Percentiles rank a stretch among this genome's conserved stretches.
These are phyloP conservation scores for Ammospiza maritima DNA, from an alignment of 2,797 vertebrate genomes.

Conservation along the genomic window DNA sequence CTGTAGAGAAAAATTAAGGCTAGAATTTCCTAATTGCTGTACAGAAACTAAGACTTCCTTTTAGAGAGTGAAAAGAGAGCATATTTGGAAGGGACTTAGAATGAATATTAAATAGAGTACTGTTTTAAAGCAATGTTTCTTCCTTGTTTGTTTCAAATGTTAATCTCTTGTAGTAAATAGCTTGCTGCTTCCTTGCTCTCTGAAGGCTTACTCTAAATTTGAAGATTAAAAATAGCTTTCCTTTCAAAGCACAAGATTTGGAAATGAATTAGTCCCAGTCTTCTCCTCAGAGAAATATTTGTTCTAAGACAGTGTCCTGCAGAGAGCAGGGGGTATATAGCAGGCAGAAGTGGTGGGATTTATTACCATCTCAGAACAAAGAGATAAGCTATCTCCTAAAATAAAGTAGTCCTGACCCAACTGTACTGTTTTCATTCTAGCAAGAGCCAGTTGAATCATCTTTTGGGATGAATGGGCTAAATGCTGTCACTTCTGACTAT, in stretches of 20 bases:
- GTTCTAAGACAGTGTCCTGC: neutral
- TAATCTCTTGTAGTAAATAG: slow-evolving; percentile 22
- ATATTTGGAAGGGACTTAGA: neutral
- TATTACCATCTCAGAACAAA: neutral
- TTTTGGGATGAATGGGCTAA: slow-evolving; percentile 78
- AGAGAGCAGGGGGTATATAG: neutral
- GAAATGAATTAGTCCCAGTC: neutral
- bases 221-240: neutral
- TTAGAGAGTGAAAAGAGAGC: neutral
- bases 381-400: slow-evolving; percentile 23
- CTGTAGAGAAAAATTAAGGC: slow-evolving; percentile 25
- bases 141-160: slow-evolving; percentile 6
- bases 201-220: neutral
- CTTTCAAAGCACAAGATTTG: neutral
- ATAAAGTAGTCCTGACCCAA: slow-evolving; percentile 44
- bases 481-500: slow-evolving; percentile 75
- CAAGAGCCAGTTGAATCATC: slow-evolving; percentile 80
- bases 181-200: neutral
- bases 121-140: neutral
- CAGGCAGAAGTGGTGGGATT: neutral
- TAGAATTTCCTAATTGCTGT: slow-evolving; percentile 25
- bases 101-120: neutral
- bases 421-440: slow-evolving; percentile 74
- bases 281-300: neutral
- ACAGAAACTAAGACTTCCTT: slow-evolving; percentile 12